These are phyloP conservation scores for Aporrectodea caliginosa DNA, from an alignment of 1,140 invertebrate species.

Conservation along the genomic window DNA sequence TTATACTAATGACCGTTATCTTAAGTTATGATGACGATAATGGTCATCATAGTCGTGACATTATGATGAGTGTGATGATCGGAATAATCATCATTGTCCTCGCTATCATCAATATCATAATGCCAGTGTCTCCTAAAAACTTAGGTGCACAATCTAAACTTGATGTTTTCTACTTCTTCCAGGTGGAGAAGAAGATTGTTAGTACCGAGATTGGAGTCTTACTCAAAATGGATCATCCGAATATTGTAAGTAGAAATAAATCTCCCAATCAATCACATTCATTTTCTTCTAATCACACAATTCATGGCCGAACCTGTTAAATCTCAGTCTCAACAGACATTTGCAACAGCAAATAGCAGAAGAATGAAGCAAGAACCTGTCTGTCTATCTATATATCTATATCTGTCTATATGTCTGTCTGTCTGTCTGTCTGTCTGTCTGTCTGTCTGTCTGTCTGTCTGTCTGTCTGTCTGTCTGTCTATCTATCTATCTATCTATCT, in stretches of 20 bases:
- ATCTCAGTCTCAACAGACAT: background rate
- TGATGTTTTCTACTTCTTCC: background rate
- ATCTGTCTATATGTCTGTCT: background rate
- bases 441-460: too few relatives aligned
- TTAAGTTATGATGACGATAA: background rate
- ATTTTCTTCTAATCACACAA: background rate
- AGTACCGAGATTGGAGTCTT: slow-evolving; percentile 26
- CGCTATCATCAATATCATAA: too few relatives aligned
- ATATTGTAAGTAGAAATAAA: slow-evolving; percentile 29
- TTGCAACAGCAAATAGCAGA: background rate
- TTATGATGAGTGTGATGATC: background rate
- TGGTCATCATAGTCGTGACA: background rate
- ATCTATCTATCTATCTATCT: too few relatives aligned
- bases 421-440: too few relatives aligned
- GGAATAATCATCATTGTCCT: background rate
- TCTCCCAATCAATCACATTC: background rate
- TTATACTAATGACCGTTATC: background rate
- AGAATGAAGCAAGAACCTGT: background rate
- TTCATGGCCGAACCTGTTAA: background rate
- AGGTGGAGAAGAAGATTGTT: slow-evolving; percentile 22
- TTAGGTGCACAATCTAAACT: too few relatives aligned
- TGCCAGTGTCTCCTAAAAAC: too few relatives aligned
- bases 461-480: too few relatives aligned
- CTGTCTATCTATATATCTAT: background rate
- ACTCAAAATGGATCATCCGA: slow-evolving; percentile 29